Base-by-base conservation (phyloP, 2,797 vertebrate genomes). In the Lithobates pipiens region DNA sequence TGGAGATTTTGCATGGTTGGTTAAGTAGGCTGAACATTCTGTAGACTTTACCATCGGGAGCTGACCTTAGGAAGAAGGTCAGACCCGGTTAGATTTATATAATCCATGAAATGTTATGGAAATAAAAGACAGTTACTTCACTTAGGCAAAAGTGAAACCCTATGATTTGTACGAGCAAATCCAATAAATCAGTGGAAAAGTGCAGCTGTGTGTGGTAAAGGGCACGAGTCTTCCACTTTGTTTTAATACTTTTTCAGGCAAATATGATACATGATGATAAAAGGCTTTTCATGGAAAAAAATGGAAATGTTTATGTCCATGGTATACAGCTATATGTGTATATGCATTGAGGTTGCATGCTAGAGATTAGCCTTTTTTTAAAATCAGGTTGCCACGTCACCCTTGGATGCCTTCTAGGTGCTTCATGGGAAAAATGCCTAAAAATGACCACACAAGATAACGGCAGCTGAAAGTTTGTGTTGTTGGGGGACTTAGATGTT, bases 21-120 rank as follows among this genome's bases (percentile, higher is more conserved):
- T 21, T 61, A 61, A 23, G 21, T 61, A 23, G 23, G 23, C 54
- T 23, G 16, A 67, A 11, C 25, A 67, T 67, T 67, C n/a, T 67
- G 11, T 67, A 29, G 65, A 67, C 65, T 67, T 29, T 25, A 67
- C 65, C 27, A 29, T 15, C 5, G 25, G 65, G 65, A 67, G 25
- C 65, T 67, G 65, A 67, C 65, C 65, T 67, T 29, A 25, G 10
- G n/a, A 67, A 67, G 65, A 67, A 67, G 65, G 65, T 67, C 65
- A 67, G 13, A 67, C 65, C 65, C 27, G 65, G 25, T 67, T 67
- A 67, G 27, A 29, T 67, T 27, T 27, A 11, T 15, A 67, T 29
- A 67, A 67, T 67, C 65, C 65, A 67, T 67, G n/a, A 67, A 67
- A 67, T 67, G 65, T 67, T 29, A 29, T 67, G 25, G 25, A 29